Evolutionary conservation across 2,113 vertebrate genomes (phyloP).

Genomic region (Chinchilla lanigera): DNA sequence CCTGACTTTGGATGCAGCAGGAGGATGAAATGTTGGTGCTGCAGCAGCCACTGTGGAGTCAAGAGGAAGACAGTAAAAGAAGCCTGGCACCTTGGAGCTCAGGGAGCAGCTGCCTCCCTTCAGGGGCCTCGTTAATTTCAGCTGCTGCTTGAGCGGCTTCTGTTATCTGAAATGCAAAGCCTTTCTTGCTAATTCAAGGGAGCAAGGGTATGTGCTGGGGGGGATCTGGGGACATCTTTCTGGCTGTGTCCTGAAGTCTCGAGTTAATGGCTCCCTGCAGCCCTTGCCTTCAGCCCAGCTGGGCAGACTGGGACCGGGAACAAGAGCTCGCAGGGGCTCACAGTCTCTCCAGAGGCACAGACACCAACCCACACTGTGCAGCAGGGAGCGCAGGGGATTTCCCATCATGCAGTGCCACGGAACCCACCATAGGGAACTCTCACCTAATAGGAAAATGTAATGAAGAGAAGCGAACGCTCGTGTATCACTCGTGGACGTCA

Average conservation of each 20-base stretch:
- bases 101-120: not conserved
- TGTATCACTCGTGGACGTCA: not conserved
- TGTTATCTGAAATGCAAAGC: not conserved
- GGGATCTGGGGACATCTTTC: not conserved
- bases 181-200: not conserved
- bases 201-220: not conserved
- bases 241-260: not conserved
- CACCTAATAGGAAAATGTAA: no score
- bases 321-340: not conserved
- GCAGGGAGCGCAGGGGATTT: fast-evolving
- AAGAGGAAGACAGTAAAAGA: not conserved
- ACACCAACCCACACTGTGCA: not conserved
- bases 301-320: not conserved
- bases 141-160: not conserved
- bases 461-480: not conserved
- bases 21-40: not conserved
- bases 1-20: not conserved
- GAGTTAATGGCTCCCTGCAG: not conserved
- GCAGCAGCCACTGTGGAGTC: not conserved
- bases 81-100: not conserved
- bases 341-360: not conserved
- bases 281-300: not conserved
- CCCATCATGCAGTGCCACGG: no score
- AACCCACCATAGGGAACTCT: not conserved
- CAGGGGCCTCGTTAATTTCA: not conserved